Evolutionary conservation across 2,888 invertebrate genomes (phyloP).

Genomic region (Athalia circularis): DNA sequence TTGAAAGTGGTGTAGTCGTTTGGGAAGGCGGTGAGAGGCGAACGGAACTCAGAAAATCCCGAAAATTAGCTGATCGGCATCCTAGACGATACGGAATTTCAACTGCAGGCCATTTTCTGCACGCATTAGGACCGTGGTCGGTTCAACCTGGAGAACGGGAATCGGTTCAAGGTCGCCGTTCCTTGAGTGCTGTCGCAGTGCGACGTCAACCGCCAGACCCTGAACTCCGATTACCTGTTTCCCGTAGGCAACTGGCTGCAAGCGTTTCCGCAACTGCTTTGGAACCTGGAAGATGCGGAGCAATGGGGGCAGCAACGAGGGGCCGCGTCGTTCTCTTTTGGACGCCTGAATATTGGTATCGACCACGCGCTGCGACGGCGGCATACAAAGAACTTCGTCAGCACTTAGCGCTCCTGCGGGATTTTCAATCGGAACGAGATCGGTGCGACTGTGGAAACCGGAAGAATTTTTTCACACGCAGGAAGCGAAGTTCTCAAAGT

Average conservation of each 20-base stretch:
- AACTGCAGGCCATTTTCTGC: conserved; percentile 74
- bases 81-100: conserved; percentile 74
- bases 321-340: conserved; percentile 75
- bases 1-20: conserved; percentile 61
- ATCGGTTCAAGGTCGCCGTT: conserved; percentile 73
- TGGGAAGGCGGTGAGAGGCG: conserved; percentile 59
- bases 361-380: conserved; percentile 73
- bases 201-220: conserved; percentile 69
- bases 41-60: conserved; percentile 18
- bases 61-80: conserved; percentile 59
- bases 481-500: conserved; percentile 47
- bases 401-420: conserved; percentile 64
- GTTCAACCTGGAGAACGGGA: conserved; percentile 73
- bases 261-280: conserved; percentile 75
- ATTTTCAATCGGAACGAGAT: conserved; percentile 52
- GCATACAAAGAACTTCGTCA: conserved; percentile 72
- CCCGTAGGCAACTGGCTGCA: conserved; percentile 73
- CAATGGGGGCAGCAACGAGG: conserved; percentile 52
- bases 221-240: conserved; percentile 73
- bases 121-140: conserved; percentile 76
- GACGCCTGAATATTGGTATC: conserved; percentile 78
- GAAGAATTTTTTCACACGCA: conserved; percentile 55
- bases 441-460: conserved; percentile 3
- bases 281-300: conserved; percentile 52
- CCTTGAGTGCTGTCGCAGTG: conserved; percentile 73